phyloP scores from a whole-genome alignment of 35 echinoderm and acorn worm genomes.

The Ophiothrix spiculata region DNA sequence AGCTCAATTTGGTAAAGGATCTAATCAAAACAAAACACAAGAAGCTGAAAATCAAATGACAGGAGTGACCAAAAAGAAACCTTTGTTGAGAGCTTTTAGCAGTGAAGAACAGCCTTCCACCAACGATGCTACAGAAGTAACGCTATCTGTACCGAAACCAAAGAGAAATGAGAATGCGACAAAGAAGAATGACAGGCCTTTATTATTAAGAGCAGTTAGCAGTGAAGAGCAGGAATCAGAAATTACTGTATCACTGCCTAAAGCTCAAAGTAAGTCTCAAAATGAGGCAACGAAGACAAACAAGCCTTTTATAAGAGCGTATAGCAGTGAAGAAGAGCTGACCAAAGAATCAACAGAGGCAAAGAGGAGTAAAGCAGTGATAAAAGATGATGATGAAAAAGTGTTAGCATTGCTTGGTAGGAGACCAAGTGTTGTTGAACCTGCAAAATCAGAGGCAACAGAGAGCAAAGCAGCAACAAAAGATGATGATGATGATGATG shows the following conservation, averaged over 20 bases:
- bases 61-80: too few relatives aligned
- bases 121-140: too few relatives aligned
- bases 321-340: too few relatives aligned
- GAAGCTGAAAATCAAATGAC: neutral
- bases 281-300: neutral
- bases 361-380: neutral
- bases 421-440: neutral
- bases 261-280: neutral
- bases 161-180: too few relatives aligned
- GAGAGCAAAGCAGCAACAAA: too few relatives aligned
- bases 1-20: neutral
- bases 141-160: too few relatives aligned
- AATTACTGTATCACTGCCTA: neutral
- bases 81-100: neutral
- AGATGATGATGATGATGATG: constrained; percentile 2
- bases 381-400: constrained; percentile 16
- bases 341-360: too few relatives aligned
- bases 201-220: too few relatives aligned
- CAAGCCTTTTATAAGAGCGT: too few relatives aligned
- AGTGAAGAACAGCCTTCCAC: neutral
- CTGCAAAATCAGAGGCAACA: too few relatives aligned
- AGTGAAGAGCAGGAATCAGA: too few relatives aligned
- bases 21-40: neutral
- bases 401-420: constrained; percentile 15
- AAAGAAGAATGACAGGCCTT: too few relatives aligned